Conservation (phyloP, 1,140 invertebrate species). For the Aphis gossypii region DNA sequence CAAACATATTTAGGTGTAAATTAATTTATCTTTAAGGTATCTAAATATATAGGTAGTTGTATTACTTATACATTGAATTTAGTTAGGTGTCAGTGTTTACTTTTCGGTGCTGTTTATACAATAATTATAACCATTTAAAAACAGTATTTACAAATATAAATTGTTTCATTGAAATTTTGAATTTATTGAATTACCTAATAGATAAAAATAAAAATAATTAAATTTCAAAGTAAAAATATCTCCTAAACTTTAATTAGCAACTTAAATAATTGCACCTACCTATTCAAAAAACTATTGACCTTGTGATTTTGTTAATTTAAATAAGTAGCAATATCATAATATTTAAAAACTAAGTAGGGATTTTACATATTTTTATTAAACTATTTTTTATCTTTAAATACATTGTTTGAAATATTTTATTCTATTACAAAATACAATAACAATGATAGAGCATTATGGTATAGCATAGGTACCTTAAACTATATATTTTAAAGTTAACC, state of each 20-base stretch:
- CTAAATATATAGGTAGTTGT: not conserved
- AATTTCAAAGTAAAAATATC: not conserved
- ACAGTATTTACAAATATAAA: not conserved
- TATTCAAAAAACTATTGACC: not conserved
- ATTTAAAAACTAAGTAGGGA: not conserved
- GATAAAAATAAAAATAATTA: not conserved
- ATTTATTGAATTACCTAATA: not conserved
- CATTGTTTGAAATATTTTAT: not conserved
- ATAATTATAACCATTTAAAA: not conserved
- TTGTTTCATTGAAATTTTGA: not conserved
- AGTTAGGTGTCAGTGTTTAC: not conserved
- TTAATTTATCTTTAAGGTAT: not conserved
- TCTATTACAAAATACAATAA: not conserved
- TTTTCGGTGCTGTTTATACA: not conserved
- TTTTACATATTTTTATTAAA: not conserved
- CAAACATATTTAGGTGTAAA: not conserved
- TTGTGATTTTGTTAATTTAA: not conserved
- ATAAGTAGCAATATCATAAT: not conserved
- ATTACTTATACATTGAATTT: not conserved
- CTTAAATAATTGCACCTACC: not conserved
- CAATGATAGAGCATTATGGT: not conserved
- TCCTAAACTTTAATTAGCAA: not conserved
- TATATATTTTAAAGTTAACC: slow-evolving; percentile 12
- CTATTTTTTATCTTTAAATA: not conserved
- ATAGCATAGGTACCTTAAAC: not conserved